These are phyloP conservation scores for Calidris pygmaea DNA, from an alignment of 2,113 vertebrate genomes.

Conservation along the genomic window DNA sequence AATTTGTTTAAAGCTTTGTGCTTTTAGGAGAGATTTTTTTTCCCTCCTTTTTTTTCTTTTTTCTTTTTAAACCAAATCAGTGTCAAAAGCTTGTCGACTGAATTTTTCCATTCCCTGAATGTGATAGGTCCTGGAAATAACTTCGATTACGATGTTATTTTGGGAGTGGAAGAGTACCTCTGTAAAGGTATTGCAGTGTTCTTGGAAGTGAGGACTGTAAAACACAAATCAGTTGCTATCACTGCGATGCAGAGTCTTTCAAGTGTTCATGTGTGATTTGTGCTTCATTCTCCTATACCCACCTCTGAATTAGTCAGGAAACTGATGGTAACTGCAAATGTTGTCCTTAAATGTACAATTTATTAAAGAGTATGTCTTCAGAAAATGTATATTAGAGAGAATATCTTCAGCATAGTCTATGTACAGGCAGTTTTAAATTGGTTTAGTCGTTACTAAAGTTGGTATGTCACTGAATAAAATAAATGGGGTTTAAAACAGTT, in stretches of 20 bases:
- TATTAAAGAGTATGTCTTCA: background rate
- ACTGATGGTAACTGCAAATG: background rate
- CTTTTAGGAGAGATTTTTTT: background rate
- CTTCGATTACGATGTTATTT: background rate
- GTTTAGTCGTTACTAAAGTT: background rate
- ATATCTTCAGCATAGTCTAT: background rate
- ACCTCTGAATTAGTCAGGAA: background rate
- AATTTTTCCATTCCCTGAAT: background rate
- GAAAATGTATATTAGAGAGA: background rate
- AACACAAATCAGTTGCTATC: background rate
- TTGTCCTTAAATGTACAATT: background rate
- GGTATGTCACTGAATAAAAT: background rate
- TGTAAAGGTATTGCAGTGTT: background rate
- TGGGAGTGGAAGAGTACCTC: background rate
- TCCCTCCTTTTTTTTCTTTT: fast-evolving
- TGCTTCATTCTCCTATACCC: fast-evolving
- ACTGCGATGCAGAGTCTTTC: background rate
- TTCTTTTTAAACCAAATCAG: background rate
- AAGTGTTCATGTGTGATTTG: background rate
- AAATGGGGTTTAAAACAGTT: background rate
- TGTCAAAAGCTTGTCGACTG: background rate
- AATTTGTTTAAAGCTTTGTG: background rate
- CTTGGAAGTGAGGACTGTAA: background rate
- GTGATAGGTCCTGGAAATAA: background rate
- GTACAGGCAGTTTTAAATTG: background rate